A percentile compares a stretch with the other conserved stretches of the same genome.
phyloP scores from a whole-genome alignment of 2,113 vertebrate genomes.

The Ageneiosus marmoratus region DNA sequence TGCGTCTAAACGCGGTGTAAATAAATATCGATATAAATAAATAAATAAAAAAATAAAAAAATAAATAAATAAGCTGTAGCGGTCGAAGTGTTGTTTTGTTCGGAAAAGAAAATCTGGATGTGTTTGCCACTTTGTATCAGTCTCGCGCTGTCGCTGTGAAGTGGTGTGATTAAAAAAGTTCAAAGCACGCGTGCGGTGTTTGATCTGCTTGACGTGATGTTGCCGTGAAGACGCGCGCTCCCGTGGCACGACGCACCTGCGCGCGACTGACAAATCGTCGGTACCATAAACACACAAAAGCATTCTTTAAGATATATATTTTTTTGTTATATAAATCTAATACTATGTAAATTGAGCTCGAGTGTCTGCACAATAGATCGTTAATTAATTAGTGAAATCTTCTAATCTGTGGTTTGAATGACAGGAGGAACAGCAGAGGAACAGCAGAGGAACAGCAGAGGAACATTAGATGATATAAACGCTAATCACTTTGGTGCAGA shows the following conservation, averaged over 20 bases:
- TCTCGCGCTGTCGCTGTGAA: background rate
- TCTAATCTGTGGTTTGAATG: no score
- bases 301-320: no score
- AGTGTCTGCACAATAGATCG: background rate
- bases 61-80: background rate
- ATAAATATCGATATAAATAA: background rate
- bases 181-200: background rate
- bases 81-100: background rate
- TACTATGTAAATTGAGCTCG: no score
- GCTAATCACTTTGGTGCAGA: background rate
- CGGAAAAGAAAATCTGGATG: background rate
- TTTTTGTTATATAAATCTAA: no score
- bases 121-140: background rate
- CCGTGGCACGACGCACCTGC: background rate
- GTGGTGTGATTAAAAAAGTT: no score
- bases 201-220: background rate
- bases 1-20: background rate
- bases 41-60: no score
- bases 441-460: no score
- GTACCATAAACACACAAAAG: no score
- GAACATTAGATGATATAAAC: no score
- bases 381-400: background rate
- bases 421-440: background rate
- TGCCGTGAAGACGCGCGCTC: conserved; percentile 2
- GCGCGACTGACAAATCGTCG: background rate